Evolutionary conservation across 92 coral and sea anemone species (phyloP).

Genomic region (Meandrina meandrites): DNA sequence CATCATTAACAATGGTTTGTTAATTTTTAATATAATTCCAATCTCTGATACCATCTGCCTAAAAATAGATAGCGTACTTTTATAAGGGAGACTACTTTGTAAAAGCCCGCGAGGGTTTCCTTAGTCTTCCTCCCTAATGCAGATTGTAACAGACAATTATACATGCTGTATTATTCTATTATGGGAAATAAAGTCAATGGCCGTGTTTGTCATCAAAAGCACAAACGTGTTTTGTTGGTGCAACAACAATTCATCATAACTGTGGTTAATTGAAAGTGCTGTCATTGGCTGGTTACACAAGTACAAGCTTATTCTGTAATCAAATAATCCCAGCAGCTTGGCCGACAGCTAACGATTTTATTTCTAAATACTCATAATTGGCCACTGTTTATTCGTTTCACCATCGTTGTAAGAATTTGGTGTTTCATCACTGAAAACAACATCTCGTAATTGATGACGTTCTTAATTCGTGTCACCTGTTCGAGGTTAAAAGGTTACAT

Average conservation of each 20-base stretch:
- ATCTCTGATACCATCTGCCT: neutral
- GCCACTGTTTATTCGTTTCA: neutral
- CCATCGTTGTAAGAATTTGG: neutral
- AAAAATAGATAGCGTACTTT: neutral
- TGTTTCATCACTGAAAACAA: neutral
- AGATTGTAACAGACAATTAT: too few relatives aligned
- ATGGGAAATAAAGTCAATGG: too few relatives aligned
- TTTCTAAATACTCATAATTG: neutral
- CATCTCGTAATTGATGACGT: neutral
- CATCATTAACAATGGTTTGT: neutral
- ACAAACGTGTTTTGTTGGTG: neutral
- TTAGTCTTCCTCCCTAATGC: neutral
- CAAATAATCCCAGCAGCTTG: neutral
- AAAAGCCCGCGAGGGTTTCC: neutral
- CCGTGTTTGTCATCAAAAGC: neutral
- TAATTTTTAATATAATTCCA: neutral
- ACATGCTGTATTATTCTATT: too few relatives aligned
- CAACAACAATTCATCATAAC: neutral
- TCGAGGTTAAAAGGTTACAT: slow-evolving; percentile 18
- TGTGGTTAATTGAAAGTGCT: too few relatives aligned
- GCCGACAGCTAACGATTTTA: neutral
- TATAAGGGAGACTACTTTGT: neutral
- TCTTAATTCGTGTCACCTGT: neutral
- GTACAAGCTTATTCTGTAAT: neutral
- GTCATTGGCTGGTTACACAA: neutral